Percentiles rank a stretch among this genome's conserved stretches.
These are phyloP conservation scores for Eupelmus urozonus DNA, from an alignment of 2,888 invertebrate genomes.

Conservation along the genomic window DNA sequence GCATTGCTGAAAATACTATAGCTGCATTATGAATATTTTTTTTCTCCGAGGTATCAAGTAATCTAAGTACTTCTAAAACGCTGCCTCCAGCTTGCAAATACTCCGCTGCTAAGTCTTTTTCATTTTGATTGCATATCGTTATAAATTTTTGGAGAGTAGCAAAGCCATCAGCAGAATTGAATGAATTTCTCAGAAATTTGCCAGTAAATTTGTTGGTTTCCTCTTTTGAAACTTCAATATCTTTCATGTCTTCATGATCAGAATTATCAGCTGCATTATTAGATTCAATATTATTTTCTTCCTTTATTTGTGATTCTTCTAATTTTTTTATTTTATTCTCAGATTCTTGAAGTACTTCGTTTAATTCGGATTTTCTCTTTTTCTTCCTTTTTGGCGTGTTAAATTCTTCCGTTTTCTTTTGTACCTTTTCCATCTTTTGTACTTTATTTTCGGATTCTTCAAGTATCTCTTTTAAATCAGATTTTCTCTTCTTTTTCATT, in stretches of 20 bases:
- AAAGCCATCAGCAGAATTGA: conserved; percentile 65
- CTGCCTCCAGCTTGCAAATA: conserved; percentile 84
- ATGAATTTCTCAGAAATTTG: conserved; percentile 66
- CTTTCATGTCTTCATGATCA: conserved; percentile 38
- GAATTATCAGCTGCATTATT: conserved; percentile 18
- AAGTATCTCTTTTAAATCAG: neutral
- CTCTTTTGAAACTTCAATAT: conserved; percentile 30
- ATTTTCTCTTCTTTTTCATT: conserved; percentile 25
- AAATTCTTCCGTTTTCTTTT: conserved; percentile 38
- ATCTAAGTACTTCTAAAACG: conserved; percentile 84
- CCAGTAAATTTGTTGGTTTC: conserved; percentile 61
- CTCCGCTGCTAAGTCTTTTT: conserved; percentile 79
- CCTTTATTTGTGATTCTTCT: conserved; percentile 30
- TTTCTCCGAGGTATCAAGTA: conserved; percentile 82
- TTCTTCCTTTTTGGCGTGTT: conserved; percentile 49
- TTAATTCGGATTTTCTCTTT: conserved; percentile 51
- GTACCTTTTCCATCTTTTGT: neutral
- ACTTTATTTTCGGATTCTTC: neutral
- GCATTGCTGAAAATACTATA: conserved; percentile 83
- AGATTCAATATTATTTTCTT: conserved; percentile 8
- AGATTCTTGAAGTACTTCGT: conserved; percentile 17
- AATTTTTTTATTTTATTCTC: conserved; percentile 53
- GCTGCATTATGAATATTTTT: conserved; percentile 80
- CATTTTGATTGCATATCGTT: conserved; percentile 79
- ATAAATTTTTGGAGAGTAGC: conserved; percentile 81